These are phyloP conservation scores for Drosophila tropicalis DNA, from an alignment of 1,140 invertebrate genomes.

Conservation along the genomic window DNA sequence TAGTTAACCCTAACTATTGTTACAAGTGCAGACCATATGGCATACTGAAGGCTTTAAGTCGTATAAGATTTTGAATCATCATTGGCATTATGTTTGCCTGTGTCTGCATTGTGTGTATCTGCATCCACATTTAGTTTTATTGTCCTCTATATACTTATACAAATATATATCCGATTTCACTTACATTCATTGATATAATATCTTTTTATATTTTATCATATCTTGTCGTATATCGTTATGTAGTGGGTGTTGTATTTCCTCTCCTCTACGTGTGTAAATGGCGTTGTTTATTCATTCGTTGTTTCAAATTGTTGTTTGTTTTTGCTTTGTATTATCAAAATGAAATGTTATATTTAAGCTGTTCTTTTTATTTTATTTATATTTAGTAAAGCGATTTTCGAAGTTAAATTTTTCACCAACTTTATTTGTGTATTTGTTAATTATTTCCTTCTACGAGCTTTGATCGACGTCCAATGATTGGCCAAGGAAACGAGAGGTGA, in stretches of 20 bases:
- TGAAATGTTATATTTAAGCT: not conserved
- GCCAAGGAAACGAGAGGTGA: not conserved
- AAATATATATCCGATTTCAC: not conserved
- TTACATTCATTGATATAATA: conserved; percentile 59
- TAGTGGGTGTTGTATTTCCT: conserved; percentile 13
- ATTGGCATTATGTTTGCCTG: too few species aligned
- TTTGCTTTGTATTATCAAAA: conserved; percentile 30
- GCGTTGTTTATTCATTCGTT: conserved; percentile 78
- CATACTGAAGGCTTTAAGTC: too few species aligned
- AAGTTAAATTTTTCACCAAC: conserved; percentile 2
- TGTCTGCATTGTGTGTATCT: too few species aligned
- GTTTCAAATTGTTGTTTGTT: conserved; percentile 49
- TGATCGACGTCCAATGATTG: conserved; percentile 41
- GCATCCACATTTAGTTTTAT: too few species aligned
- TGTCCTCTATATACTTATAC: not conserved
- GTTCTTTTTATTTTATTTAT: not conserved
- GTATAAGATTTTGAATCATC: too few species aligned
- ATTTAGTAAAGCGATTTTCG: conserved; percentile 16
- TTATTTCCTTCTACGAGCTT: conserved; percentile 43
- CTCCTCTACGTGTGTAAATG: conserved; percentile 51
- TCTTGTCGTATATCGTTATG: conserved; percentile 1
- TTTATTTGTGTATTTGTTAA: conserved; percentile 17
- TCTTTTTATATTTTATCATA: not conserved
- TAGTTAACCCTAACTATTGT: too few species aligned
- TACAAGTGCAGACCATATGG: too few species aligned